phyloP scores from a whole-genome alignment of 2,888 invertebrate species.

The Druceiella hillmani region DNA sequence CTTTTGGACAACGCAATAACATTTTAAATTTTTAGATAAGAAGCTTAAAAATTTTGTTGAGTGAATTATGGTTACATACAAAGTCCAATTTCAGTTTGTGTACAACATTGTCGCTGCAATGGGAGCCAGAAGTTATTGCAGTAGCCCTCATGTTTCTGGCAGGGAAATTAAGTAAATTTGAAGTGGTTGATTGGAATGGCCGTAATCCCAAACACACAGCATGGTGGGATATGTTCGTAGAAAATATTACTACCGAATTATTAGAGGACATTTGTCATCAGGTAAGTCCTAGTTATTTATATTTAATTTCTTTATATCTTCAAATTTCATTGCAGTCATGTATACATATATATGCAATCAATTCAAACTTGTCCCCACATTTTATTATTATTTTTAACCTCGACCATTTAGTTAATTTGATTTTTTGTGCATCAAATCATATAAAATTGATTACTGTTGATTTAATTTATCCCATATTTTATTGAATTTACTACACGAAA shows the following conservation, averaged over 20 bases:
- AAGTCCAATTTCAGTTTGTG: conserved; percentile 66
- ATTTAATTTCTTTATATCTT: too few species aligned
- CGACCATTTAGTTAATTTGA: too few species aligned
- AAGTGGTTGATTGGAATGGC: conserved; percentile 89
- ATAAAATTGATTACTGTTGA: too few species aligned
- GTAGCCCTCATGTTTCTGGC: conserved; percentile 97
- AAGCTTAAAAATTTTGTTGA: too few species aligned
- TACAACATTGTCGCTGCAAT: conserved; percentile 93
- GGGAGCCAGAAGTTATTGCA: conserved; percentile 98
- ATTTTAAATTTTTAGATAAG: conserved; percentile 2
- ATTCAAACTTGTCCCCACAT: too few species aligned
- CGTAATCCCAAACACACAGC: conserved; percentile 67
- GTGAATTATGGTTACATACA: too few species aligned
- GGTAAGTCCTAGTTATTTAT: conserved; percentile 43
- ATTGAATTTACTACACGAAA: too few species aligned
- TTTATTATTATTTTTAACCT: too few species aligned
- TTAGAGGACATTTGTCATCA: conserved; percentile 97
- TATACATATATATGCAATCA: too few species aligned
- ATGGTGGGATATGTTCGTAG: conserved; percentile 99
- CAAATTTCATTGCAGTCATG: too few species aligned
- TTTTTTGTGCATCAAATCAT: too few species aligned
- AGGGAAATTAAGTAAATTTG: conserved; percentile 92
- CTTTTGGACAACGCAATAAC: not conserved
- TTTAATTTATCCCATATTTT: too few species aligned
- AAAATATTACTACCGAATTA: conserved; percentile 89